phyloP scores from a whole-genome alignment of 1,140 invertebrate genomes.

The Polypedilum pembai region DNA sequence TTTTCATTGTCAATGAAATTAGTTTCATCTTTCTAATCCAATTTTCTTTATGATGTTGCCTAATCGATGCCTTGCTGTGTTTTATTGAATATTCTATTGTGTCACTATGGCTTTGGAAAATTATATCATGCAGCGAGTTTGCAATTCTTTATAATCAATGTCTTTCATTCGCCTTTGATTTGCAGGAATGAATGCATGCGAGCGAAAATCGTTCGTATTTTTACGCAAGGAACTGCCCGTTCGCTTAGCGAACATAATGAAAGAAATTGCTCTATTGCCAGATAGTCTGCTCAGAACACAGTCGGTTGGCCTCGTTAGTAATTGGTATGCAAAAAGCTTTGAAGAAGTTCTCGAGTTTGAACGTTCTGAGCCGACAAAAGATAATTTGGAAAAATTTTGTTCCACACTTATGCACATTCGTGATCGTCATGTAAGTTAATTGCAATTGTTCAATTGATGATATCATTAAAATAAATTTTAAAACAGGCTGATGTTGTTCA shows the following conservation, averaged over 20 bases:
- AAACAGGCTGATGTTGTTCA: slow-evolving; percentile 78
- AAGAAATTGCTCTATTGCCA: slow-evolving; percentile 90
- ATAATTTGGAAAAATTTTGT: slow-evolving; percentile 72
- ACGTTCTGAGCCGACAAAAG: slow-evolving; percentile 58
- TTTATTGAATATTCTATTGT: too few relatives aligned
- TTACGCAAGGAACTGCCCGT: slow-evolving; percentile 93
- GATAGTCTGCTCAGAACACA: slow-evolving; percentile 82
- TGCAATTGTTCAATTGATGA: too few relatives aligned
- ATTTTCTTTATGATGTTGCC: too few relatives aligned
- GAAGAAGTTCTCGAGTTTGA: slow-evolving; percentile 90
- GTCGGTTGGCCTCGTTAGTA: slow-evolving; percentile 78
- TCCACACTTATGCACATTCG: slow-evolving; percentile 79
- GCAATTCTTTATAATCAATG: not conserved
- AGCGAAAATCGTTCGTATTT: slow-evolving; percentile 84
- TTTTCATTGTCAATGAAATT: too few relatives aligned
- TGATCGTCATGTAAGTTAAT: slow-evolving; percentile 64
- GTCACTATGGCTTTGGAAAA: too few relatives aligned
- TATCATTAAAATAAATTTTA: too few relatives aligned
- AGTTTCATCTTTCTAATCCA: too few relatives aligned
- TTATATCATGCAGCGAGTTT: too few relatives aligned
- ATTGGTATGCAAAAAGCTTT: slow-evolving; percentile 88
- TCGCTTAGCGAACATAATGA: slow-evolving; percentile 95
- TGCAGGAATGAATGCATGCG: slow-evolving; percentile 81
- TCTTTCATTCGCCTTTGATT: slow-evolving; percentile 40
- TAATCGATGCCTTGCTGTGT: too few relatives aligned